Percentiles rank a stretch among this genome's conserved stretches.
Conservation (phyloP, 2,797 vertebrate genomes). For the Cossypha dichroa region DNA sequence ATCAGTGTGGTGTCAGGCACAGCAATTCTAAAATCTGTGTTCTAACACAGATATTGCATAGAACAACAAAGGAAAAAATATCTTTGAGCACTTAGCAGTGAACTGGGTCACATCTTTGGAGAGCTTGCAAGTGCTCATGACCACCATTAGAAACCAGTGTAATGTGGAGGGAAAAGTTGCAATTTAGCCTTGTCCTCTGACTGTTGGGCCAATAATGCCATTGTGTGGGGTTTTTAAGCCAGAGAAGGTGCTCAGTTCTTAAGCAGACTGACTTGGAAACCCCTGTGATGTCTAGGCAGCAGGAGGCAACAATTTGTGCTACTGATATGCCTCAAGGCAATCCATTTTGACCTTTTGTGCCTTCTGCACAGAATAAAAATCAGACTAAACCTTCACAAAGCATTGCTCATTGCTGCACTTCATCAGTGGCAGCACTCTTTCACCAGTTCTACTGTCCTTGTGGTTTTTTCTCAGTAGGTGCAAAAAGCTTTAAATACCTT, state of each 20-base stretch:
- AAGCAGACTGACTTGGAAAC: background rate
- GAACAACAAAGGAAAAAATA: background rate
- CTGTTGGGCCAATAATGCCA: background rate
- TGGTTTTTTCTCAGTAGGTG: background rate
- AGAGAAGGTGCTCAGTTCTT: background rate
- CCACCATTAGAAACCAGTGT: background rate
- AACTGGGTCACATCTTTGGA: background rate
- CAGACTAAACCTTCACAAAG: background rate
- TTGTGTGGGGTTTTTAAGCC: background rate
- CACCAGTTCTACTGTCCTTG: background rate
- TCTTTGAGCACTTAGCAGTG: background rate
- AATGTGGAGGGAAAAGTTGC: background rate
- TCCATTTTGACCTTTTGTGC: slow-evolving; percentile 44
- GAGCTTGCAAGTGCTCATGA: background rate
- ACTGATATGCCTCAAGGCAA: slow-evolving; percentile 19
- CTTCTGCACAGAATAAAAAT: slow-evolving; percentile 13
- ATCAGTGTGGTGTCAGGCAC: background rate
- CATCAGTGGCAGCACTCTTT: background rate
- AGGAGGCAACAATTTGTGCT: slow-evolving; percentile 25
- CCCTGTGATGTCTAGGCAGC: background rate
- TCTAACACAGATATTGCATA: background rate
- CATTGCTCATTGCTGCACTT: background rate
- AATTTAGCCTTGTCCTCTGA: background rate
- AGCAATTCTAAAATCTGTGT: background rate
- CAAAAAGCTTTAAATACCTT: background rate